Evolutionary conservation across 2,113 vertebrate genomes (phyloP).

Genomic region (Muscicapa adusta): DNA sequence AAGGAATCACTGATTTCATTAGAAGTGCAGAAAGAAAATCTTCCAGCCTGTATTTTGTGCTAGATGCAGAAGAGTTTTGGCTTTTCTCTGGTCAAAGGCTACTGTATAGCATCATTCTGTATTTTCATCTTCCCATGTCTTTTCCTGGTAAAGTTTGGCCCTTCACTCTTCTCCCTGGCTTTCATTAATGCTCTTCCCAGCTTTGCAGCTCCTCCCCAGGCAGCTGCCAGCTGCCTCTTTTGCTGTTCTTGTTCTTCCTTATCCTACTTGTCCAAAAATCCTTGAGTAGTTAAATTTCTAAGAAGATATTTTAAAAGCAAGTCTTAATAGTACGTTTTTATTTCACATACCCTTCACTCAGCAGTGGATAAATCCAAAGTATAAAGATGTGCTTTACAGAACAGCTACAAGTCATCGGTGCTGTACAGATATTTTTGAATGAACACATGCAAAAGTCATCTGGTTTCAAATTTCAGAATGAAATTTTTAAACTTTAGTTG

Average conservation of each 20-base stretch:
- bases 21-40: not conserved
- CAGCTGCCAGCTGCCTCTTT: slow-evolving; percentile 38
- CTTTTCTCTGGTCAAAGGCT: not conserved
- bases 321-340: not conserved
- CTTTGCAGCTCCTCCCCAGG: not conserved
- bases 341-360: not conserved
- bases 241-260: not conserved
- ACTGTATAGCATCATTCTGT: not conserved
- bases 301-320: not conserved
- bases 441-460: not conserved
- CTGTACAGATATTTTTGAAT: not conserved
- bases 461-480: not conserved
- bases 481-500: not conserved
- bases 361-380: not conserved
- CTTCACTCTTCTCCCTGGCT: fast-evolving
- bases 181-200: not conserved
- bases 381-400: not conserved
- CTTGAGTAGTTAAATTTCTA: not conserved
- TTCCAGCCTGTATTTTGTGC: not conserved
- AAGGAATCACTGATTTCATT: not conserved
- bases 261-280: not conserved
- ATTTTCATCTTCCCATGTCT: not conserved
- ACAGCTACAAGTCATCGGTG: not conserved
- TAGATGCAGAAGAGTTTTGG: not conserved
- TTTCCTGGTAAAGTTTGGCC: not conserved